phyloP scores from a whole-genome alignment of 2,888 invertebrate species.

The Congeria kusceri region DNA sequence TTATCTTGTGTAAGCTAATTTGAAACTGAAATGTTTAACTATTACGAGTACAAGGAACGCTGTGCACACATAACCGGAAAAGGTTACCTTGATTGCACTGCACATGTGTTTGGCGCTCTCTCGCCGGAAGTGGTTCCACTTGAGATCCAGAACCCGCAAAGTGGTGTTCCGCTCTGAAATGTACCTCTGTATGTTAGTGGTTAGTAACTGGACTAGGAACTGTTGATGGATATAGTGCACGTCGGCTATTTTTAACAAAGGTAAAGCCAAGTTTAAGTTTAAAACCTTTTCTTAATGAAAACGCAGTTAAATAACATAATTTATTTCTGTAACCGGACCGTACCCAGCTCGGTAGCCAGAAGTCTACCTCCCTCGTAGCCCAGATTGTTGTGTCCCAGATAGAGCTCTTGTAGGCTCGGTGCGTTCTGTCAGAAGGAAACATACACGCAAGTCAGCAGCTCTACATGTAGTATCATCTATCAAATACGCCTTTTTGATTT shows the following conservation, averaged over 20 bases:
- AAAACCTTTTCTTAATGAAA: background rate
- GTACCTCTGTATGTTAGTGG: no score
- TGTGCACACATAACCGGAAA: no score
- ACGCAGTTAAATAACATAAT: background rate
- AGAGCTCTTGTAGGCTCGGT: conserved; percentile 65
- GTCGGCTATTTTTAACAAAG: no score
- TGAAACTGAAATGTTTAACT: no score
- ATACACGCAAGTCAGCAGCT: no score
- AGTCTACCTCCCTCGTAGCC: conserved; percentile 73
- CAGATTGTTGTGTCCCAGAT: conserved; percentile 76
- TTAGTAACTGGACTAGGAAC: no score
- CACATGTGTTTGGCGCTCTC: conserved; percentile 73
- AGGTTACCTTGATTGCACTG: conserved; percentile 69
- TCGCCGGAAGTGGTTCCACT: conserved; percentile 77
- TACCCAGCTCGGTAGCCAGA: conserved; percentile 74
- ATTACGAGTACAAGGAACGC: no score
- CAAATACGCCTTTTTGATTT: no score
- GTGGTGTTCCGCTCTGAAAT: conserved; percentile 69
- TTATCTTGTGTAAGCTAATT: no score
- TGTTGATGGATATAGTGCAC: no score
- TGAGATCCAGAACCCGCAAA: conserved; percentile 69
- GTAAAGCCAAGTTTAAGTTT: no score
- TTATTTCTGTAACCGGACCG: background rate
- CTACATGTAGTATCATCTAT: no score
- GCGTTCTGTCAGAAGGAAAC: conserved; percentile 57